Base-by-base conservation (phyloP, 1,140 invertebrate species). In the Acromyrmex echinatior region DNA sequence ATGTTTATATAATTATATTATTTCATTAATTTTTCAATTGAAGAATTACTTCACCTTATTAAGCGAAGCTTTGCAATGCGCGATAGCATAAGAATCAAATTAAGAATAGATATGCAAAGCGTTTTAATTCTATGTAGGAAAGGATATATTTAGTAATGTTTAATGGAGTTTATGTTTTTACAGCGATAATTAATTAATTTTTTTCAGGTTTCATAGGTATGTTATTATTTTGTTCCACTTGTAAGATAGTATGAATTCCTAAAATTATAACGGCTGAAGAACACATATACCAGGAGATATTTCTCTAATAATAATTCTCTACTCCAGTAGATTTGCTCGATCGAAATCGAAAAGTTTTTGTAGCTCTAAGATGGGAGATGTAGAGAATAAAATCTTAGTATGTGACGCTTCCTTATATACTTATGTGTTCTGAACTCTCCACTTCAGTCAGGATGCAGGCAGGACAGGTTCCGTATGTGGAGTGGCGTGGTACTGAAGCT, bases 361-460 rank as follows among this genome's bases (percentile, higher is more conserved):
- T 91, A 92, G 90, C 88, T 90, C 81, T 92, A 91, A 93, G 91
- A 87, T 92, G 90, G 90, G 90, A 91, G 90, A 92, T 89, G 87
- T 90, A 93, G 89, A 92, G 88, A 94, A 91, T 92, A 93, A 93
- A 93, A 93, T 94, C 92, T 93, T 94, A 94, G 93, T 94, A 93
- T 94, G 87, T 93, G 92, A 93, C 93, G 94, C 93, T 95, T 95
- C 94, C 92, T 95, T 94, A 94, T 95, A 89, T 95, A 95, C 94
- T 95, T 95, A 95, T 95, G 94, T 95, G 92, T 95, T 95, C 94
- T 95, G 95, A 95, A 95, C 95, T 95, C 94, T 95, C 95, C 95
- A 95, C 95, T 95, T 95, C 95, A 95, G 93, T 95, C 95, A 95
- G 94, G 94, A 95, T 94, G 95, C 95, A 95, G 94, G 94, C 94